Conservation (phyloP, 2,113 vertebrate genomes). For the Ramphastos sulfuratus region DNA sequence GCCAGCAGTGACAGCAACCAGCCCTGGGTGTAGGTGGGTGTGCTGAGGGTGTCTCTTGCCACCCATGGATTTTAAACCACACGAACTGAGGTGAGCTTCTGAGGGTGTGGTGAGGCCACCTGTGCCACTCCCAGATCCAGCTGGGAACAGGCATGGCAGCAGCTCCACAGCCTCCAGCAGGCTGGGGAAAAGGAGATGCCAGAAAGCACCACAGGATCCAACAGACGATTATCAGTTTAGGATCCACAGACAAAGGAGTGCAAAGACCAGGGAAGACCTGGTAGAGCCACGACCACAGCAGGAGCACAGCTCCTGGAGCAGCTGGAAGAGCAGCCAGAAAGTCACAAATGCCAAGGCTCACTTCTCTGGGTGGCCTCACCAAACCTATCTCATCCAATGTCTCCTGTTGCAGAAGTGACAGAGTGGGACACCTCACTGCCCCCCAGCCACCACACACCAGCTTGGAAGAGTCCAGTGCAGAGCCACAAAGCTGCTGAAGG, state of each 20-base stretch:
- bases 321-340: not conserved
- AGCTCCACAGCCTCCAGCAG: not conserved
- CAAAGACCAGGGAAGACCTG: not conserved
- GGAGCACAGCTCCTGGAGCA: not conserved
- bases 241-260: not conserved
- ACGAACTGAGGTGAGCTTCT: not conserved
- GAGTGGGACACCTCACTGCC: not conserved
- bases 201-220: not conserved
- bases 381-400: fast-evolving
- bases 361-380: not conserved
- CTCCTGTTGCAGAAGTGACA: not conserved
- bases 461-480: not conserved
- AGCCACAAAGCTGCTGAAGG: too few relatives aligned
- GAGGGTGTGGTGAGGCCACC: fast-evolving
- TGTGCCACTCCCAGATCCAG: not conserved
- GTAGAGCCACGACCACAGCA: not conserved
- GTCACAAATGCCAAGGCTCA: not conserved
- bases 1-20: not conserved
- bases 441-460: not conserved
- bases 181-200: not conserved
- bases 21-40: not conserved
- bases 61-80: not conserved
- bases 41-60: not conserved
- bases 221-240: not conserved
- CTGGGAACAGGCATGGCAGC: not conserved